A percentile compares a stretch with the other conserved stretches of the same genome.
Conservation (phyloP, 2,888 invertebrate genomes). For the Pheosia gnoma region DNA sequence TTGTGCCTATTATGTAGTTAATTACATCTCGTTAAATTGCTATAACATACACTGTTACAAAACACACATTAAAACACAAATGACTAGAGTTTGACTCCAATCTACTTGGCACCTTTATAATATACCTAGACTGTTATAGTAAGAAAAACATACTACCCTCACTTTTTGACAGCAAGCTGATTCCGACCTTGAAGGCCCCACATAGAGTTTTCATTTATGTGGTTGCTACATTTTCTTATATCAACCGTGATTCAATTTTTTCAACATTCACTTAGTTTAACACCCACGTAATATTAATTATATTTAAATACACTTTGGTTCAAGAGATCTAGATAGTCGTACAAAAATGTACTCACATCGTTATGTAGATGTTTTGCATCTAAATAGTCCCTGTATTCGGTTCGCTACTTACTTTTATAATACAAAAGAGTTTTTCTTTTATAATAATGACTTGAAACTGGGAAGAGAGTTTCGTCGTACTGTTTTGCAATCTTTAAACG, state of each 20-base stretch:
- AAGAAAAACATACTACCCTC: slow-evolving; percentile 6
- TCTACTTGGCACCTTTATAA: slow-evolving; percentile 58
- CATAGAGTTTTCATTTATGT: neutral
- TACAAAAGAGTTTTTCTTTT: neutral
- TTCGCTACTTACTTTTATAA: slow-evolving; percentile 40
- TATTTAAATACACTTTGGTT: slow-evolving; percentile 42
- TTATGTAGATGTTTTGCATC: slow-evolving; percentile 54
- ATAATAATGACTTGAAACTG: no score
- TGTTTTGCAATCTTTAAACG: no score
- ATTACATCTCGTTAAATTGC: no score
- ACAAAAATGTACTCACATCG: slow-evolving; percentile 56
- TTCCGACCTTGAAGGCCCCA: neutral
- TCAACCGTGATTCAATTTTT: slow-evolving; percentile 21
- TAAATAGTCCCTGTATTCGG: slow-evolving; percentile 74
- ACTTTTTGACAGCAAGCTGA: neutral
- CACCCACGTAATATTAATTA: slow-evolving; percentile 11
- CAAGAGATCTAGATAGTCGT: slow-evolving; percentile 55
- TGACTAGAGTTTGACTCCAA: slow-evolving; percentile 67
- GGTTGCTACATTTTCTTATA: neutral
- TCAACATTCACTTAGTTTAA: slow-evolving; percentile 24
- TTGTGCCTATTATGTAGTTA: no score
- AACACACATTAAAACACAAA: slow-evolving; percentile 39
- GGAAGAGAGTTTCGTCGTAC: no score
- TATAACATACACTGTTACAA: slow-evolving; percentile 6
- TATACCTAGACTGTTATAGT: slow-evolving; percentile 9